phyloP scores from a whole-genome alignment of 2,797 vertebrate genomes.

The Eulemur rubriventer region DNA sequence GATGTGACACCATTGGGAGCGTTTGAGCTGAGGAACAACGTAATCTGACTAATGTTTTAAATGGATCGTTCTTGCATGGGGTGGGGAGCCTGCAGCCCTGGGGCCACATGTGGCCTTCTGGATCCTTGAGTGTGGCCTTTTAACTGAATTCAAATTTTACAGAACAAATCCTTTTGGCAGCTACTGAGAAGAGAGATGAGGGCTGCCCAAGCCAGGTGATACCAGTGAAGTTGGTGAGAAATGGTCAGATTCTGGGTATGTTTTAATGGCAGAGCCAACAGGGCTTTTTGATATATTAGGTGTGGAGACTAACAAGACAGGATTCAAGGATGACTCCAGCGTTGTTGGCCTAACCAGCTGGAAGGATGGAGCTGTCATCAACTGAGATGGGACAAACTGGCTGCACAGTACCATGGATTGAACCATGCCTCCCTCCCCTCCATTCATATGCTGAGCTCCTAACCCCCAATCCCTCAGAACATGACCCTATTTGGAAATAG shows the following conservation, averaged over 20 bases:
- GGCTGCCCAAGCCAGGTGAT: too few species aligned
- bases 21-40: not conserved
- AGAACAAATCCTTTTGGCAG: not conserved
- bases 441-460: not conserved
- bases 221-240: not conserved
- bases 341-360: not conserved
- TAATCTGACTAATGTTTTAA: not conserved
- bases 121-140: not conserved
- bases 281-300: not conserved
- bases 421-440: accelerated
- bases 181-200: not conserved
- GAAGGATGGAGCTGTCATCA: not conserved
- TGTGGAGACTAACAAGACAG: not conserved
- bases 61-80: not conserved
- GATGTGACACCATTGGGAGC: accelerated
- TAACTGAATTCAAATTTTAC: not conserved
- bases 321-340: not conserved
- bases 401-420: not conserved
- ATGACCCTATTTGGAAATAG: not conserved
- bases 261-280: not conserved
- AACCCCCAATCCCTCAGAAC: not conserved
- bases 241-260: not conserved
- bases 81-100: too few species aligned
- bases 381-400: not conserved
- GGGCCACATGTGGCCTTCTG: not conserved